phyloP scores from a whole-genome alignment of 2,888 invertebrate genomes.

The Nomada flava region DNA sequence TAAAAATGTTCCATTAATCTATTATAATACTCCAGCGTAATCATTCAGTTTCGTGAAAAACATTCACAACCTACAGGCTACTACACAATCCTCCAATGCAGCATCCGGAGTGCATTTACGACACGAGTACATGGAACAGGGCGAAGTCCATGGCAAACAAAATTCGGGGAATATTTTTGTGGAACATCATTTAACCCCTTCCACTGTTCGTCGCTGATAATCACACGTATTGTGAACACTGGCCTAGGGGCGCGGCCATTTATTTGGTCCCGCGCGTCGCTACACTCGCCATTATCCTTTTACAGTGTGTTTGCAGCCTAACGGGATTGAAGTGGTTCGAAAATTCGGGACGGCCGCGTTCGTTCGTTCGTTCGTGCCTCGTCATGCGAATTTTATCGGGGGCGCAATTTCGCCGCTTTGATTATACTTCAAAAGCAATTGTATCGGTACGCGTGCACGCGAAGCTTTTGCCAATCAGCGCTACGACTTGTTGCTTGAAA shows the following conservation, averaged over 20 bases:
- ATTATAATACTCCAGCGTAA: too few species aligned
- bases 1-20: too few species aligned
- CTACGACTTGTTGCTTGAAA: conserved; percentile 62
- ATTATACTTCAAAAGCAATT: conserved; percentile 69
- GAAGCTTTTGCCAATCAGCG: conserved; percentile 57
- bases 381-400: conserved; percentile 64
- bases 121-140: not conserved
- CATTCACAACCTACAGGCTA: too few species aligned
- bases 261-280: conserved; percentile 53
- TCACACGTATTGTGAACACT: conserved; percentile 49
- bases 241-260: conserved; percentile 24
- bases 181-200: conserved; percentile 16
- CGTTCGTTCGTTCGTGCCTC: conserved; percentile 47
- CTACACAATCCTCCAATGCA: not conserved
- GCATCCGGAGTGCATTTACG: not conserved
- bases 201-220: conserved; percentile 23
- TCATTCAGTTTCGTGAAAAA: too few species aligned
- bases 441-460: conserved; percentile 49
- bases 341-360: conserved; percentile 48
- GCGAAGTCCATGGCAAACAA: not conserved
- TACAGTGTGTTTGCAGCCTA: conserved; percentile 60
- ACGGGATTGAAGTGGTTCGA: conserved; percentile 66
- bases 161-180: conserved; percentile 26
- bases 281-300: conserved; percentile 59
- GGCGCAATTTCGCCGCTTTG: conserved; percentile 63